Base-by-base conservation (phyloP, 2,113 vertebrate genomes). In the Dicrurus megarhynchus region DNA sequence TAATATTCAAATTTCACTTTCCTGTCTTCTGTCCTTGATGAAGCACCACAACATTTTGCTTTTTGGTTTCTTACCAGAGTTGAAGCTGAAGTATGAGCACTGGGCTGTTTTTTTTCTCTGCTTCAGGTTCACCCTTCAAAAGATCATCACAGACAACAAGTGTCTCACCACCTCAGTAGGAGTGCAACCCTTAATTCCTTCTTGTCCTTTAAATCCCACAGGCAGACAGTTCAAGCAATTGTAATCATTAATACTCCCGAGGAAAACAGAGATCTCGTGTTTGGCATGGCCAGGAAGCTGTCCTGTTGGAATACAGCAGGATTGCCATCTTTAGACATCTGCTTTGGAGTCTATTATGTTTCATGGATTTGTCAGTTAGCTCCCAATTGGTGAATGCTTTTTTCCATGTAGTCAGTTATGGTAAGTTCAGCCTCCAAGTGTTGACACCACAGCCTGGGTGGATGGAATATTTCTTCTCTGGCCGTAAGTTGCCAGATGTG, bases 271-370 rank as follows among this genome's bases (percentile, higher is more conserved):
- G 42, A 76, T 46, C 37, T 83, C 0, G 1, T 70, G 56, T 67
- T 93, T 95, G 78, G 67, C 4, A 0, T 27, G 68, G 60, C 55
- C 19, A n/a, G 52, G 47, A 79, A 71, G 70, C 44, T 89, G 37
- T 55, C 12, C 50, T 35, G 33, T 7, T 81, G 80, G 68, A 88
- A 86, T 61, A 88, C 37, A 57, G 50, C 30, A 13, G 11, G 68
- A 77, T 89, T 94, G 80, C 91, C 83, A 90, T 92, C 83, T 95
- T 95, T 93, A 95, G 95, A 84, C 91, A 92, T 90, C 55, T 95
- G 52, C 13, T 90, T 70, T 70, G 47, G 44, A 96, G 49, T 61
- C 39, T 61, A 6, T 2, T 73, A 13, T 30, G 39, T 78, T 70
- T 84, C 50, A 89, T 89, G 56, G 37, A 37, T 69, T 63, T 1